phyloP scores from a whole-genome alignment of 2,113 vertebrate genomes.

The Hymenochirus boettgeri region DNA sequence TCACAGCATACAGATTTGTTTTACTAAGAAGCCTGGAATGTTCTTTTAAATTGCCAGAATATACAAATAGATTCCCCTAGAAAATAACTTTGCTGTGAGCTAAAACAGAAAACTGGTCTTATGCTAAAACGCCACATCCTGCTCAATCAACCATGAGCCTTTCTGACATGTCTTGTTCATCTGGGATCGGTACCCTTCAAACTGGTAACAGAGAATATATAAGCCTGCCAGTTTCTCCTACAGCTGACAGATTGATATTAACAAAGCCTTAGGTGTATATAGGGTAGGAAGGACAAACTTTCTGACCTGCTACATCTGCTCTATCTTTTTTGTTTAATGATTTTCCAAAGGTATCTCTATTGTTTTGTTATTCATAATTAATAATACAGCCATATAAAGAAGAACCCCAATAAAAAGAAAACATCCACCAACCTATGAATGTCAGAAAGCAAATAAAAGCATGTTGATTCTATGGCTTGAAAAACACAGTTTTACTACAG shows the following conservation, averaged over 20 bases:
- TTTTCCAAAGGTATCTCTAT: background rate
- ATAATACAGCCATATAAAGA: too few relatives aligned
- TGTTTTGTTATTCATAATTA: too few relatives aligned
- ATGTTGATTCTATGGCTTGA: too few relatives aligned
- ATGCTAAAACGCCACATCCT: constrained; percentile 34
- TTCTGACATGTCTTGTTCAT: constrained; percentile 39
- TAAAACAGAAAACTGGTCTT: constrained; percentile 14
- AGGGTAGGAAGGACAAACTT: constrained; percentile 21
- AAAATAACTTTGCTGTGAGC: constrained; percentile 33
- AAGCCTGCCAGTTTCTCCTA: constrained; percentile 36
- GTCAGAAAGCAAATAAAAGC: too few relatives aligned
- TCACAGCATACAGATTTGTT: background rate
- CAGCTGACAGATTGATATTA: constrained; percentile 35
- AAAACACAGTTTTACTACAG: too few relatives aligned
- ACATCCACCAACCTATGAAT: too few relatives aligned
- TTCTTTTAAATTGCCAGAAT: constrained; percentile 10
- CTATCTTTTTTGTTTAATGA: background rate
- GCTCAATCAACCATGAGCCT: constrained; percentile 38
- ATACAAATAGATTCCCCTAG: constrained; percentile 12
- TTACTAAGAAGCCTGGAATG: background rate
- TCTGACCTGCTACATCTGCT: constrained; percentile 17
- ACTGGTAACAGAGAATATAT: constrained; percentile 37
- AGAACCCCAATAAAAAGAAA: too few relatives aligned
- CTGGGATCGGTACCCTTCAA: constrained; percentile 38
- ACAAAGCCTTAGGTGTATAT: constrained; percentile 9